Evolutionary conservation across 2,888 invertebrate genomes (phyloP), one percentile per base, ranked within the genome.

Genomic region (Leptinotarsa tumamoca): DNA sequence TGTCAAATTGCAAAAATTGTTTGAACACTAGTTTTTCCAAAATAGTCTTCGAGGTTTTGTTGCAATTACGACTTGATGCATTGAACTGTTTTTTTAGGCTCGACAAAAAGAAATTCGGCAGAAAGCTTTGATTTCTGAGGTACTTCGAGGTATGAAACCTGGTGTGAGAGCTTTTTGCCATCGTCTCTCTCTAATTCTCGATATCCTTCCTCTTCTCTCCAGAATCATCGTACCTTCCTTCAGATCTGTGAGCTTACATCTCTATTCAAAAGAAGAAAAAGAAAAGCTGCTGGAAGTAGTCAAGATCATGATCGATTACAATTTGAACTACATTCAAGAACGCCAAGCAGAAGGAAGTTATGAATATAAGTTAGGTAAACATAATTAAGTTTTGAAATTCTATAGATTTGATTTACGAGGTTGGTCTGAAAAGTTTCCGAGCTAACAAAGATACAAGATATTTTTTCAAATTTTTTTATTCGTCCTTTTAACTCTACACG

Each of bases 251-350:
- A 91, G 85, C 85, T 86, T 87, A 76, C 93, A 96, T 90, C 87
- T 96, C 70, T 96, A 94, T 89, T 94, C 93, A 23, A 89, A 91
- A 4, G 90, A 90, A 78, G 97, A 97, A 88, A 93, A 93, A 70
- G 90, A 90, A 17, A 92, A 94, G 61, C 86, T 98, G 50, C 86
- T 90, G 0, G 89, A 92, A 43, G 92, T 96, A 49, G 94, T 98
- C 15, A 91, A 93, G 80, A 91, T 95, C 0, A 95, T 98, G 96
- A 93, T 97, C 68, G 95, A 96, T 86, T 95, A 96, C 88, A 97
- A 96, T 77, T 89, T 98, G 79, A 93, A 93, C 72, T 97, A 96
- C 87, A 90, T 92, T 0, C 98, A 98, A 87, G 94, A 95, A 77
- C 92, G 94, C 72, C 91, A 90, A 7, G 88, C 89, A 0, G 96